Evolutionary conservation across 2,797 vertebrate species (phyloP).

Genomic region (Mormyrus proboscirostris): DNA sequence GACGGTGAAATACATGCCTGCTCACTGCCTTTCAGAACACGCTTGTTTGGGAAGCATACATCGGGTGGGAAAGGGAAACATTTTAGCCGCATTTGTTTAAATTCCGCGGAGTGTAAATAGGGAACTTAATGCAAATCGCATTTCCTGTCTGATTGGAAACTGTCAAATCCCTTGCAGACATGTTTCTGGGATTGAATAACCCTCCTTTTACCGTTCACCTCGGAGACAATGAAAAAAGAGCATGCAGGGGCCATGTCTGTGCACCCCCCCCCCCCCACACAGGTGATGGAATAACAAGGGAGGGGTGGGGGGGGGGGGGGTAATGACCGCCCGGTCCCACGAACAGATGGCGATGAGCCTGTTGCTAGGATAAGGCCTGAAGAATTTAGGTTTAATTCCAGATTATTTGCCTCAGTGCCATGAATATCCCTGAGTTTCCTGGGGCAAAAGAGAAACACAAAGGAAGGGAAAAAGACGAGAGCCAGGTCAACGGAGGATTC

Average conservation of each 20-base stretch:
- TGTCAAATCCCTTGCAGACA: slow-evolving; percentile 56
- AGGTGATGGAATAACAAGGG: slow-evolving; percentile 70
- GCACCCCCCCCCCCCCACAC: slow-evolving; percentile 47
- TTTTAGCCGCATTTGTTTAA: slow-evolving; percentile 38
- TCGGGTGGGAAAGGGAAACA: slow-evolving; percentile 31
- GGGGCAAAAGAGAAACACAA: slow-evolving; percentile 62
- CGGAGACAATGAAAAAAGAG: slow-evolving; percentile 59
- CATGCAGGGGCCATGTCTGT: slow-evolving; percentile 52
- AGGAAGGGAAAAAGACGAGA: slow-evolving; percentile 58
- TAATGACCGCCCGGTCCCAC: slow-evolving; percentile 70
- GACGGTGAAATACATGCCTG: not conserved
- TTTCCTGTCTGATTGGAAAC: slow-evolving; percentile 49
- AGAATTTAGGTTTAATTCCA: slow-evolving; percentile 90
- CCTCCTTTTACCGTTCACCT: slow-evolving; percentile 52
- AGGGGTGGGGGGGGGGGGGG: slow-evolving; percentile 60
- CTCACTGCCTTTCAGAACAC: not conserved
- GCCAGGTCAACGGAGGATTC: slow-evolving; percentile 63
- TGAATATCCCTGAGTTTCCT: slow-evolving; percentile 78
- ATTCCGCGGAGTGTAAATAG: slow-evolving; percentile 63
- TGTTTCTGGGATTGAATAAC: slow-evolving; percentile 54
- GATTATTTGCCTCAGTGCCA: slow-evolving; percentile 83
- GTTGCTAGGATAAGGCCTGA: slow-evolving; percentile 84
- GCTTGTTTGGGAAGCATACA: slow-evolving; percentile 7
- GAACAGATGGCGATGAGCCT: slow-evolving; percentile 83
- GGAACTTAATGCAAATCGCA: slow-evolving; percentile 47